Evolutionary conservation across 2,113 vertebrate genomes (phyloP).

Genomic region (Panthera tigris): DNA sequence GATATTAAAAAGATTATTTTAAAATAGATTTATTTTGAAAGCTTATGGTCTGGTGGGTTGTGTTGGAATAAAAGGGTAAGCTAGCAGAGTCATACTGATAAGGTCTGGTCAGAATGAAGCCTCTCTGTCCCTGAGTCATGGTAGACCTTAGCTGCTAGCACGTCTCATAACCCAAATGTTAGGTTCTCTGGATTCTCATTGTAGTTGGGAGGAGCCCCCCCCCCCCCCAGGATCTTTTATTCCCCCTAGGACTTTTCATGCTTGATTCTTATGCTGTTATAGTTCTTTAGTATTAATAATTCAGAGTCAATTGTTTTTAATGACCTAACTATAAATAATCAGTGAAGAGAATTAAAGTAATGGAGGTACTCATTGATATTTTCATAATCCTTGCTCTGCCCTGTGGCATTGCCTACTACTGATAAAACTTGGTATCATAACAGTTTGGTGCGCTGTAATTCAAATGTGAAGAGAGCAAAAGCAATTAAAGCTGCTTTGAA

Average conservation of each 20-base stretch:
- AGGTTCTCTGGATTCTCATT: background rate
- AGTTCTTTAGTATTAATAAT: constrained; percentile 71
- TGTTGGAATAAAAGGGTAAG: background rate
- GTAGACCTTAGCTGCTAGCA: accelerated
- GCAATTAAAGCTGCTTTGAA: constrained; percentile 14
- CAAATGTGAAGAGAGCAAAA: constrained; percentile 11
- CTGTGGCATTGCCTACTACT: constrained; percentile 41
- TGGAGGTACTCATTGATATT: constrained; percentile 32
- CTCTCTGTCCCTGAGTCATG: background rate
- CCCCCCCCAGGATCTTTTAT: background rate
- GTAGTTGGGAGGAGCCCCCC: background rate
- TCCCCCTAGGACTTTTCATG: background rate
- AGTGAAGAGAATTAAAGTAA: constrained; percentile 67
- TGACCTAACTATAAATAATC: constrained; percentile 77
- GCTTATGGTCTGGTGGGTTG: background rate
- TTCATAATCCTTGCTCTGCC: constrained; percentile 57
- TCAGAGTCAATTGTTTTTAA: constrained; percentile 75
- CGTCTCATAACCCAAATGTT: no score
- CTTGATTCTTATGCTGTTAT: constrained; percentile 47
- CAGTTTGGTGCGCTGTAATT: constrained; percentile 28
- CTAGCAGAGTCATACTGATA: background rate
- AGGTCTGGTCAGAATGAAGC: background rate
- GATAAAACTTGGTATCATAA: constrained; percentile 54
- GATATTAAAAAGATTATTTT: background rate
- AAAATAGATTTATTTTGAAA: background rate